Percentiles rank a stretch among this genome's conserved stretches.
These are phyloP conservation scores for Cynaeus angustus DNA, from an alignment of 2,888 invertebrate genomes.

Conservation along the genomic window DNA sequence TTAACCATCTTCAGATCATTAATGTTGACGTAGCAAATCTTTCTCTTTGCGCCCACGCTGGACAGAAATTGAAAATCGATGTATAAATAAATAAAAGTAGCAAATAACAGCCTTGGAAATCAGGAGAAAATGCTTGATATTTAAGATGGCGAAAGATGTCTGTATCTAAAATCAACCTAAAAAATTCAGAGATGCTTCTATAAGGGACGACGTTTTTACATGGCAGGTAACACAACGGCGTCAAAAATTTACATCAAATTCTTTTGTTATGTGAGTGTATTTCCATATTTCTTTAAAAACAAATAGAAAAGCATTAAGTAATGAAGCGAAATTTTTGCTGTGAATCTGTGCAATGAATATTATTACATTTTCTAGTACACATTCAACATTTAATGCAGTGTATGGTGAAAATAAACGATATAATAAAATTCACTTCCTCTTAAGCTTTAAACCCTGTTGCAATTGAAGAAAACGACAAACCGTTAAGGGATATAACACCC, in stretches of 20 bases:
- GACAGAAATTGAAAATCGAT: constrained; percentile 26
- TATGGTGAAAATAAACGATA: no score
- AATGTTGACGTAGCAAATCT: constrained; percentile 8
- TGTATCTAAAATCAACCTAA: neutral
- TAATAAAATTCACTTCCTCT: neutral
- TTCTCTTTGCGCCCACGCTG: constrained; percentile 13
- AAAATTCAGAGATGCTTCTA: neutral
- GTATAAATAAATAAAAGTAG: constrained; percentile 21
- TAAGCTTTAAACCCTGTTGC: constrained; percentile 14
- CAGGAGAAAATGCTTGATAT: neutral
- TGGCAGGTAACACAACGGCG: no score
- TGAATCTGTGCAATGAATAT: no score
- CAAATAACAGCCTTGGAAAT: constrained; percentile 3
- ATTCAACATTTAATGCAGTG: no score
- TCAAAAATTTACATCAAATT: no score
- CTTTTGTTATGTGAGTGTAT: no score
- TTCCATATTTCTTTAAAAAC: no score
- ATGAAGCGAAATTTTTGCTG: no score
- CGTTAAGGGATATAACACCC: constrained; percentile 16
- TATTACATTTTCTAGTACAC: no score
- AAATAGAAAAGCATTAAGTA: no score
- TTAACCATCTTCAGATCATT: neutral
- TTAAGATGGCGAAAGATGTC: neutral
- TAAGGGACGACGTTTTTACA: neutral
- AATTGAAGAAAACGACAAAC: constrained; percentile 30